Evolutionary conservation across 2,797 vertebrate species (phyloP), one percentile per base, ranked within the genome.

Genomic region (Margarornis squamiger): DNA sequence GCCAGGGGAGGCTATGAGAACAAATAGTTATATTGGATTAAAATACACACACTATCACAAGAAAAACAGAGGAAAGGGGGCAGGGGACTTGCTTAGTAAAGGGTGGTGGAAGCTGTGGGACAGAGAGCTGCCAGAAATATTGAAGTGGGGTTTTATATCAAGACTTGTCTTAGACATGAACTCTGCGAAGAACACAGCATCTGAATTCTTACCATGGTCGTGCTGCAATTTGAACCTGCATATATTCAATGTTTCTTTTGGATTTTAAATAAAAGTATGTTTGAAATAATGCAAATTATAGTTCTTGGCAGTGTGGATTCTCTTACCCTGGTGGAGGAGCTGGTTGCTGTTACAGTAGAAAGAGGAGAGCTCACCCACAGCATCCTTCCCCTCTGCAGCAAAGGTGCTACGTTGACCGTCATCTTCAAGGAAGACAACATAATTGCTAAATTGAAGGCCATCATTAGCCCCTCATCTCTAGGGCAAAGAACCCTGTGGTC

Each of bases 41-140:
- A 97, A 95, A 95, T 79, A 91, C 48, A 95, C 55, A 92, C 26
- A 8, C 45, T 57, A 14, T 39, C 84, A 43, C 80, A 91, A 95
- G 65, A 85, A 94, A 94, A 96, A 91, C 86, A 92, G 24, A 54
- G 41, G 38, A 86, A 80, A 90, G 22, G 36, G 66, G 32, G 22
- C 45, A 61, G 59, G 84, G 38, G 78, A 85, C 68, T 87, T 82
- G 57, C 49, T 74, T 46, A 93, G 86, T 84, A 80, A 93, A 82
- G 61, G 46, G 57, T 85, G 59, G 75, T 89, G 63, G 88, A 95
- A 93, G 80, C 62, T 4, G 0, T 52, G 71, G 72, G 88, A 88
- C 57, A 82, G 67, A 63, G 11, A 76, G 49, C 65, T 92, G 84
- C 84, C 81, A 89, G 90, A 57, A 93, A 73, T 67, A 36, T 4